Conservation (phyloP, 2,797 vertebrate genomes). For the Toxotes lorentzi region DNA sequence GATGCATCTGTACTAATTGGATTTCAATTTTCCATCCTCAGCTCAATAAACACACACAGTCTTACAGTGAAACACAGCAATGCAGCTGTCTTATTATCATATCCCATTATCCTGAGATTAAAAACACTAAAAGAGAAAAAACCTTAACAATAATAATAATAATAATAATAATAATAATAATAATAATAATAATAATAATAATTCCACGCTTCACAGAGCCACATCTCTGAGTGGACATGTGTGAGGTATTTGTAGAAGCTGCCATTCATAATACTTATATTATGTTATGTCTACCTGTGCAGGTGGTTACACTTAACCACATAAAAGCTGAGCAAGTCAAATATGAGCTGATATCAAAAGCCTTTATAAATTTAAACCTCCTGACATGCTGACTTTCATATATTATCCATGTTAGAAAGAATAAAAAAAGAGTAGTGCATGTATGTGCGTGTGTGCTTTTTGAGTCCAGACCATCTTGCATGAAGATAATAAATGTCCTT, state of each 20-base stretch:
- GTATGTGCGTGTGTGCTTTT: no score
- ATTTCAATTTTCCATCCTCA: conserved; percentile 17
- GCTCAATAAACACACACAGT: conserved; percentile 31
- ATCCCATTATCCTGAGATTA: conserved; percentile 11
- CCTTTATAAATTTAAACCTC: conserved; percentile 47
- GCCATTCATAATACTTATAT: conserved; percentile 38
- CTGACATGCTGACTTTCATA: conserved; percentile 21
- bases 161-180: not conserved
- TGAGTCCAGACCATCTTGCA: not conserved
- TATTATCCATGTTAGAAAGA: conserved; percentile 15
- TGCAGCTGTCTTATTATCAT: conserved; percentile 4
- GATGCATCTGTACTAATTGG: conserved; percentile 57
- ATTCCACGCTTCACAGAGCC: not conserved
- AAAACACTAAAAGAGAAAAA: not conserved
- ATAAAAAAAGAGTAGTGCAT: not conserved
- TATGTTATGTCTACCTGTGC: conserved; percentile 54
- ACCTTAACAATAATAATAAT: no score
- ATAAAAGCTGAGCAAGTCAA: conserved; percentile 41
- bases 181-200: no score
- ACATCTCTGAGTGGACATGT: conserved; percentile 22
- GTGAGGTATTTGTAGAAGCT: conserved; percentile 41
- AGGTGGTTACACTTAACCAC: conserved; percentile 26
- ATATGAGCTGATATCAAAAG: conserved; percentile 38
- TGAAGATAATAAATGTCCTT: not conserved
- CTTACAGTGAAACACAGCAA: conserved; percentile 23